phyloP scores from a whole-genome alignment of 2,888 invertebrate genomes.

The Clivina fossor region DNA sequence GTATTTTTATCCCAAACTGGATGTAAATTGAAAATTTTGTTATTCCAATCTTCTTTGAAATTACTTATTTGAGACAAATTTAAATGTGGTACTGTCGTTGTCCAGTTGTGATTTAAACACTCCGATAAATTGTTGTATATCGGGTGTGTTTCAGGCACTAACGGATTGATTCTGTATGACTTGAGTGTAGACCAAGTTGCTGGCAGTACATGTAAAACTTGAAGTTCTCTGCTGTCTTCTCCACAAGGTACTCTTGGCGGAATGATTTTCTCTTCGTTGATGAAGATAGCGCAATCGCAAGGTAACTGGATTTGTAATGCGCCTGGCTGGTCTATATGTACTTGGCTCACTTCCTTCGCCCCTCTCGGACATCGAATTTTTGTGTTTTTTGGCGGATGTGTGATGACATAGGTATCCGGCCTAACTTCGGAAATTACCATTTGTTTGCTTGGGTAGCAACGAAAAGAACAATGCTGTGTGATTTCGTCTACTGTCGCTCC shows the following conservation, averaged over 20 bases:
- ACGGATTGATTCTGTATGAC: background rate
- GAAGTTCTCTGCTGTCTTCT: background rate
- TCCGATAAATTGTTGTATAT: too few relatives aligned
- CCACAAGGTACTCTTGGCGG: background rate
- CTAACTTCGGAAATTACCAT: too few relatives aligned
- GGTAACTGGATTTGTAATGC: background rate
- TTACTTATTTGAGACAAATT: too few relatives aligned
- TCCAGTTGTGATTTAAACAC: too few relatives aligned
- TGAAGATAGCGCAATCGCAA: background rate
- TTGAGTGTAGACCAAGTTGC: background rate
- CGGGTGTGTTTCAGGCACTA: background rate
- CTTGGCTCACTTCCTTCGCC: background rate
- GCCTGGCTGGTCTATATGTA: background rate
- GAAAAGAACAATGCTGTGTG: too few relatives aligned
- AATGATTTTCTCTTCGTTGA: background rate
- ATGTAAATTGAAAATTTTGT: too few relatives aligned
- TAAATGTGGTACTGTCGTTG: too few relatives aligned
- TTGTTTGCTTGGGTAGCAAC: too few relatives aligned
- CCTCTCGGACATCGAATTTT: background rate
- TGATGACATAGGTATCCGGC: background rate
- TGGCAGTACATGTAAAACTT: background rate
- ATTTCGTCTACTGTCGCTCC: constrained; percentile 8
- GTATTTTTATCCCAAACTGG: too few relatives aligned
- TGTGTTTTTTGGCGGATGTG: background rate
- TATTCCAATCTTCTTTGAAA: too few relatives aligned